Evolutionary conservation across 2,888 invertebrate genomes (phyloP).

Genomic region (Drosophila neutralis): DNA sequence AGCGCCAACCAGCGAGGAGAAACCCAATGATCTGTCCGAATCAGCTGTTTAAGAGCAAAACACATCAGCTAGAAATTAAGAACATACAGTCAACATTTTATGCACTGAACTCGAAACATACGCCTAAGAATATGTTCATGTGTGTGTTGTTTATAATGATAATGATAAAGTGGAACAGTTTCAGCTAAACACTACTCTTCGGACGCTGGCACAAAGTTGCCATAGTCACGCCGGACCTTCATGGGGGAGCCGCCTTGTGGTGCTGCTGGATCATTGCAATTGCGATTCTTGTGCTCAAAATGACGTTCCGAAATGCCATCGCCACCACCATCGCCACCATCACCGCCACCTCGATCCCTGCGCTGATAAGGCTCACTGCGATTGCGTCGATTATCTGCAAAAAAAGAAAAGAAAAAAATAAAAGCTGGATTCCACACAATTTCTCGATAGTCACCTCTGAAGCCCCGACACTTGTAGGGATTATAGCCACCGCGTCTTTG

Average conservation of each 20-base stretch:
- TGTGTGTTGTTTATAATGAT: constrained; percentile 10
- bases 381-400: constrained; percentile 56
- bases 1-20: constrained; percentile 34
- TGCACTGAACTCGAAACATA: constrained; percentile 28
- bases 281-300: constrained; percentile 37
- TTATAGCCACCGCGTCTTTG: too few relatives aligned
- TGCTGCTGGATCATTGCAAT: constrained; percentile 30
- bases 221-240: constrained; percentile 75
- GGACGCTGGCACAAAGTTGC: constrained; percentile 81
- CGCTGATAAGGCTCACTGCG: constrained; percentile 36
- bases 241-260: constrained; percentile 53
- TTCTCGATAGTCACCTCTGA: constrained; percentile 36
- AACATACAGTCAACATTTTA: constrained; percentile 19
- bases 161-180: neutral
- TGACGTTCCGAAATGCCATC: constrained; percentile 26
- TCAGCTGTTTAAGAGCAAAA: constrained; percentile 74
- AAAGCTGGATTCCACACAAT: neutral
- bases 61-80: constrained; percentile 34
- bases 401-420: neutral
- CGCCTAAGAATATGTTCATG: constrained; percentile 1
- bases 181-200: constrained; percentile 64
- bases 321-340: neutral
- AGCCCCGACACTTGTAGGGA: too few relatives aligned
- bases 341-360: constrained; percentile 29
- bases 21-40: constrained; percentile 75